Evolutionary conservation across 2,113 vertebrate species (phyloP), one percentile per base, ranked within the genome.

Genomic region (Megalops atlanticus): DNA sequence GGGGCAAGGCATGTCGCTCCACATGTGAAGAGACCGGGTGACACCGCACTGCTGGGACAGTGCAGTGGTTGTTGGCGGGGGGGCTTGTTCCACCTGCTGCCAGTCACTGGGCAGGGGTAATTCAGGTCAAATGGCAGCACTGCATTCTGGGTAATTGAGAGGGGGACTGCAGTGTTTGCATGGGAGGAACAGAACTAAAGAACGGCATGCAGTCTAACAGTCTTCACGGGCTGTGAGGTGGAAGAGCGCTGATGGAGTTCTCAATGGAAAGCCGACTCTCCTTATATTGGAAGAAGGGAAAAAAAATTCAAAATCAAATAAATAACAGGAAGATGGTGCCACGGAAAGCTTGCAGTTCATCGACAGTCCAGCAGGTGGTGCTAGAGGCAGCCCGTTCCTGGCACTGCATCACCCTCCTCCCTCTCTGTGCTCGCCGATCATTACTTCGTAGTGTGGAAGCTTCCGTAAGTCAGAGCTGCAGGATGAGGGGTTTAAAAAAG

Each of bases 401-500:
- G 8, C 5, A 8, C 35, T n/a, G 40, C 16, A 74, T 24, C 27
- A 16, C 35, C 27, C n/a, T n/a, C 77, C 36, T n/a, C 69, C 31
- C 45, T 7, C 36, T 36, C 24, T 18, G 11, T 3, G 10, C 8
- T 38, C 49, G 21, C 24, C 27, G 36, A 52, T 40, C 16, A 54
- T 18, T 38, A 6, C 69, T 71, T 71, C 31, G 36, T 4, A n/a
- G 36, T 33, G 36, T 38, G 69, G 68, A 71, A 18, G 69, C 47
- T 80, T 73, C 45, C 45, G 40, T 11, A n/a, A 70, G 79, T n/a
- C 24, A 35, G 35, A 80, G 70, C n/a, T 39, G 47, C 45, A 47
- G 70, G 70, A 38, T 1, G 41, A 49, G 41, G 68, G 47, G 21
- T 75, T 38, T 52, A 58, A 35, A 76, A 76, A 77, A 76, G 52